Percentiles rank a stretch among this genome's conserved stretches.
phyloP scores from a whole-genome alignment of 2,888 invertebrate species.

The Erebia palarica region DNA sequence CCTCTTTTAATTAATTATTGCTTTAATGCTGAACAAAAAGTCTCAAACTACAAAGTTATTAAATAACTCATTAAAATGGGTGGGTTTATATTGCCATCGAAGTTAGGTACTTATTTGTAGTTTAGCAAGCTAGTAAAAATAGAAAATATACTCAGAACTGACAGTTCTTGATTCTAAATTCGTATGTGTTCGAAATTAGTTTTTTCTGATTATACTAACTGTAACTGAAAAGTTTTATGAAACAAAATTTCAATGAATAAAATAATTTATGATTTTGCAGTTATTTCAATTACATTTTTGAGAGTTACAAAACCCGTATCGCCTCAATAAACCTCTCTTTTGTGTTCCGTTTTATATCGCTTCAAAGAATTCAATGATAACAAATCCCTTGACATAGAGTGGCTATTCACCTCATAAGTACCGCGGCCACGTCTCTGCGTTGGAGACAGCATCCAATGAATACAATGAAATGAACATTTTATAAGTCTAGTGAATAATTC shows the following conservation, averaged over 20 bases:
- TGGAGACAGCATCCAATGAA: slow-evolving; percentile 28
- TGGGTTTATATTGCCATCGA: neutral
- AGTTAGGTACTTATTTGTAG: neutral
- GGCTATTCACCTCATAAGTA: slow-evolving; percentile 44
- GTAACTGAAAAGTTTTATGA: neutral
- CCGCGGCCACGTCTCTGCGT: slow-evolving; percentile 29
- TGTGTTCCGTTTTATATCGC: slow-evolving; percentile 27
- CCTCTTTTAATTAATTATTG: slow-evolving; percentile 32
- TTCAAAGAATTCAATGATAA: slow-evolving; percentile 39
- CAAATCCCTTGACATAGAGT: slow-evolving; percentile 44
- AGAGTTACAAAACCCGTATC: slow-evolving; percentile 19
- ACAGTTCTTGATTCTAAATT: no score
- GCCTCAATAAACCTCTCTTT: slow-evolving; percentile 26
- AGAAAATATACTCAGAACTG: neutral
- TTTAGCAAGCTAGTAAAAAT: neutral
- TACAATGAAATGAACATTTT: slow-evolving; percentile 61
- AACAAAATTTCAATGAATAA: neutral
- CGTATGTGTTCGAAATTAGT: neutral
- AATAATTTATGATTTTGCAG: slow-evolving; percentile 1
- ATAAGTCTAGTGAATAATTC: slow-evolving; percentile 57
- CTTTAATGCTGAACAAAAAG: slow-evolving; percentile 17
- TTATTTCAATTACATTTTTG: slow-evolving; percentile 24
- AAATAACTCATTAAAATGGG: neutral
- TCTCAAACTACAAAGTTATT: neutral
- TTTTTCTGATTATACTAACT: no score